These are phyloP conservation scores for Grus americana DNA, from an alignment of 2,113 vertebrate species.

Conservation along the genomic window DNA sequence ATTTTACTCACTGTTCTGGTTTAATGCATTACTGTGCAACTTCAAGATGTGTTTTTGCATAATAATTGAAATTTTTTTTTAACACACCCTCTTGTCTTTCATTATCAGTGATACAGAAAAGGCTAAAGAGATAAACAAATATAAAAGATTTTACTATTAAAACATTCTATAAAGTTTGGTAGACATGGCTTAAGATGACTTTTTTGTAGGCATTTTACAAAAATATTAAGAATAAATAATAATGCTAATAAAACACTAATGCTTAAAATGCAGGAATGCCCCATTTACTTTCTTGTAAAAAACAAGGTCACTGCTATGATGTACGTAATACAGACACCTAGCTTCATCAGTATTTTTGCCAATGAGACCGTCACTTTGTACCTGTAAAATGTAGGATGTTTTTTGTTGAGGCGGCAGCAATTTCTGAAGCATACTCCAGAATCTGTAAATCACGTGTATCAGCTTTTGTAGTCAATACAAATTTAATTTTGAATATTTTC, in stretches of 20 bases:
- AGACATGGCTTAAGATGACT: neutral
- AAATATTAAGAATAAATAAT: neutral
- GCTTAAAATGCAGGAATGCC: neutral
- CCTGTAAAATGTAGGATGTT: neutral
- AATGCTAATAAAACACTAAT: neutral
- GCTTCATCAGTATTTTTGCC: neutral
- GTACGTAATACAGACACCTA: neutral
- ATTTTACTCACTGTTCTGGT: conserved; percentile 53
- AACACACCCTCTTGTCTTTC: neutral
- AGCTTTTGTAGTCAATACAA: neutral
- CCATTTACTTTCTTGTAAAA: neutral
- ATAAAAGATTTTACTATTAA: neutral
- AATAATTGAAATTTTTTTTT: conserved; percentile 24
- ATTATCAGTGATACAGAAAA: neutral
- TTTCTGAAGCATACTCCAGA: neutral
- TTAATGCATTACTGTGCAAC: conserved; percentile 48
- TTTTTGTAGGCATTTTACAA: neutral
- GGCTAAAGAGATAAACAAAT: neutral
- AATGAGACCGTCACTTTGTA: neutral
- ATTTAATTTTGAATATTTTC: neutral
- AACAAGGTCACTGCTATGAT: neutral
- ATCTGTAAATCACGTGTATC: neutral
- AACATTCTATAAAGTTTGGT: neutral
- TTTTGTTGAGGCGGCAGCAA: neutral
- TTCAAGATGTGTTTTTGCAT: conserved; percentile 58